A percentile compares a stretch with the other conserved stretches of the same genome.
Conservation (phyloP, 2,888 invertebrate species). For the Noctua comes region DNA sequence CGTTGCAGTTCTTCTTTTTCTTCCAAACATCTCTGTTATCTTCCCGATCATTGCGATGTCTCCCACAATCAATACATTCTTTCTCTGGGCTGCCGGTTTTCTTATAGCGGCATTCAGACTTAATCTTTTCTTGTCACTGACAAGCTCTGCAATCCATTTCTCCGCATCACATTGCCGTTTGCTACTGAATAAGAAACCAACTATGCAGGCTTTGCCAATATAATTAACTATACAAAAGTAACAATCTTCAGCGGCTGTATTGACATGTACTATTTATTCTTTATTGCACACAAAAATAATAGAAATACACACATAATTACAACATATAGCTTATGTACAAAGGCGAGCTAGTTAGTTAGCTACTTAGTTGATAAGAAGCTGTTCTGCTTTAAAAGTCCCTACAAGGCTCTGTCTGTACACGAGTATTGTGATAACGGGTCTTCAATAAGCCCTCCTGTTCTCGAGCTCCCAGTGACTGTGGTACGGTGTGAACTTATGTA, state of each 20-base stretch:
- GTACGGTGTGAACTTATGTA: constrained; percentile 7
- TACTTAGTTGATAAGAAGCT: constrained; percentile 10
- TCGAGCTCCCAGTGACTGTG: neutral
- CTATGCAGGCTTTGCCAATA: neutral
- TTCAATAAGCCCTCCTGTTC: constrained; percentile 9
- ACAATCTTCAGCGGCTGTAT: neutral
- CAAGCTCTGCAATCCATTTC: neutral
- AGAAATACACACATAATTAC: too few relatives aligned
- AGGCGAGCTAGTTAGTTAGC: neutral
- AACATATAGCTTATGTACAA: too few relatives aligned
- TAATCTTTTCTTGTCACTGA: neutral
- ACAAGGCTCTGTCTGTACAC: neutral
- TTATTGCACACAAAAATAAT: too few relatives aligned
- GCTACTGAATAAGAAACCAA: neutral
- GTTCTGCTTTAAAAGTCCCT: neutral
- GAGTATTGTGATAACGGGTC: neutral
- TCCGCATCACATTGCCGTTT: neutral
- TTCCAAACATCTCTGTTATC: neutral
- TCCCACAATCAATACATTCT: neutral
- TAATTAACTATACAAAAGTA: neutral
- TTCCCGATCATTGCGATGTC: neutral
- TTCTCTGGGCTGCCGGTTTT: neutral
- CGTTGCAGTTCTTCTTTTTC: neutral
- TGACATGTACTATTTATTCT: neutral
- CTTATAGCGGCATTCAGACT: neutral